Percentiles rank a stretch among this genome's conserved stretches.
These are phyloP conservation scores for Neopelma chrysocephalum DNA, from an alignment of 2,797 vertebrate genomes.

Conservation along the genomic window DNA sequence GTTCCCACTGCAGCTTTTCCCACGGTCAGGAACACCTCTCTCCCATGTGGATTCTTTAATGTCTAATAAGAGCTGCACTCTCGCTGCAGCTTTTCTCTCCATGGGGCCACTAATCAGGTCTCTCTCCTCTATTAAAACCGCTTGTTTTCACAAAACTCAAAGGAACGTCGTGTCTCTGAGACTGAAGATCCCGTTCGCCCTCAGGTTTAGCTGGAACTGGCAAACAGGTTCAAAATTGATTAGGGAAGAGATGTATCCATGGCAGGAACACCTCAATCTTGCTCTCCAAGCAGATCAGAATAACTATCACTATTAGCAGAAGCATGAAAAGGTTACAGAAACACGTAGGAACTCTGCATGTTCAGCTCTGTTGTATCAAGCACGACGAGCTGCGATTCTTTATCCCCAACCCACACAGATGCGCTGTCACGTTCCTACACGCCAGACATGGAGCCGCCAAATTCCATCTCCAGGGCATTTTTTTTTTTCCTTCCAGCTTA, in stretches of 20 bases:
- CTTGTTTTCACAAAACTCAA: constrained; percentile 42
- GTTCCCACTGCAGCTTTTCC: constrained; percentile 68
- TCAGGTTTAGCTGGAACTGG: not conserved
- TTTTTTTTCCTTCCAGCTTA: constrained; percentile 1
- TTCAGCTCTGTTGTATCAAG: not conserved
- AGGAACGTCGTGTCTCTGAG: not conserved
- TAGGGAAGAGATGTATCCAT: not conserved
- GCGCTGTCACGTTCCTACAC: not conserved
- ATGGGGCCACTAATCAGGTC: constrained; percentile 62
- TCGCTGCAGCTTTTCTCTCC: constrained; percentile 60
- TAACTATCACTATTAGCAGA: not conserved
- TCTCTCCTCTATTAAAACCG: constrained; percentile 44
- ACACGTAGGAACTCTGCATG: not conserved
- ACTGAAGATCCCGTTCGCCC: not conserved
- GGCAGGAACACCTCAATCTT: not conserved
- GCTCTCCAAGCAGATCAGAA: not conserved
- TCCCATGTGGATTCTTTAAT: constrained; percentile 70
- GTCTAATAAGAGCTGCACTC: constrained; percentile 64
- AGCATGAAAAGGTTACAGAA: not conserved
- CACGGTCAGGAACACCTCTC: constrained; percentile 68
- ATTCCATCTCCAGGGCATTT: constrained; percentile 28
- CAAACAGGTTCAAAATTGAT: not conserved
- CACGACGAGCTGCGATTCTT: not conserved
- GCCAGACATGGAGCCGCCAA: not conserved
- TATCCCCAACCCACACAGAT: not conserved